Base-by-base conservation (phyloP, 2,888 invertebrate species). In the Trisateles emortualis region DNA sequence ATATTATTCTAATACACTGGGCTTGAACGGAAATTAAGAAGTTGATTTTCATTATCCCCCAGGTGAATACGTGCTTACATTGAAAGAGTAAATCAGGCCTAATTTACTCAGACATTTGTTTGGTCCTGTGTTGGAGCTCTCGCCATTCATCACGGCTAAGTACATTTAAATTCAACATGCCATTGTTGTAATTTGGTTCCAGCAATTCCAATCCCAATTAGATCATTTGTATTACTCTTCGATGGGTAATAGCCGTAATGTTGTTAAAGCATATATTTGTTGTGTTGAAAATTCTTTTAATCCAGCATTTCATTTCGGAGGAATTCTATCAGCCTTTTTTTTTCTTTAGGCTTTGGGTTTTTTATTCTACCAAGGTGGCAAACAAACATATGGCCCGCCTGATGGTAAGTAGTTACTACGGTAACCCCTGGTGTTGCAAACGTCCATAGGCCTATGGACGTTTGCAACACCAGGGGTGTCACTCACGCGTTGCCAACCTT, bases 121-220 rank as follows among this genome's bases (percentile, higher is more conserved):
- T 43, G 41, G 29, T 29, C 26, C 33, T 41, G 26, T 19, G 42
- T 42, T 22, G 35, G 10, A 39, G 38, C 22, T 43, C 24, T 14
- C 36, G 24, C 43, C 38, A 68, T 67, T 49, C 29, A 55, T 68
- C 54, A 67, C 52, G 16, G 41, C 14, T 35, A 55, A 55, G 35
- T 33, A 57, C 60, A 68, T 68, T 68, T 57, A 51, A 49, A 64
- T 51, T 53, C 47, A 39, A 43, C 43, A 14, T 43, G 43, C 38
- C 40, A 26, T 56, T 57, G 22, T 26, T 42, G 47, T 52, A 40
- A 58, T 60, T 57, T 40, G 30, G 40, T 54, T 50, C n/a, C 48
- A 43, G 52, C 49, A 36, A 49, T 43, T 42, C 54, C 42, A 52
- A 57, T 59, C 24, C 16, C 30, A 39, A 50, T 50, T 50, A 39